A percentile compares a stretch with the other conserved stretches of the same genome.
Conservation (phyloP, 2,113 vertebrate species). For the Sciurus niger region DNA sequence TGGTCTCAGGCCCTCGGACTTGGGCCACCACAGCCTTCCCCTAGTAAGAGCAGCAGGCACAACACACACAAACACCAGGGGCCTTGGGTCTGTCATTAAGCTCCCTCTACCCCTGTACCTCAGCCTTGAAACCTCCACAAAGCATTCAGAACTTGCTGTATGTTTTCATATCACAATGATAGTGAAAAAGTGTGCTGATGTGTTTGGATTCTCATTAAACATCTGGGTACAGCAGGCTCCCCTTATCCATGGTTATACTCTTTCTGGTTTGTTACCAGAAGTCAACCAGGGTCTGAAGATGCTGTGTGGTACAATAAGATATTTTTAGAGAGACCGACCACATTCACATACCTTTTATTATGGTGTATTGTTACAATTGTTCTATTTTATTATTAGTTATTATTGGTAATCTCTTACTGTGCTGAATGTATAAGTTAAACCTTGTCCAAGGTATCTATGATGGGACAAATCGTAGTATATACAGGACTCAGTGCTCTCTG, state of each 20-base stretch:
- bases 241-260: background rate
- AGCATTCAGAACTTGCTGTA: background rate
- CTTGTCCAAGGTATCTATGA: background rate
- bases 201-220: background rate
- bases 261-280: background rate
- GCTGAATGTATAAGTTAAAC: background rate
- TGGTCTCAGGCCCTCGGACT: background rate
- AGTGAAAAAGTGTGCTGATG: background rate
- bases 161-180: background rate
- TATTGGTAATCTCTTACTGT: background rate
- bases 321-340: background rate
- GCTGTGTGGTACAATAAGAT: too few species aligned
- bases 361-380: background rate
- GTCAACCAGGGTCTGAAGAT: background rate
- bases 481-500: background rate
- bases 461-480: background rate
- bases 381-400: background rate
- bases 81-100: background rate
- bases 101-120: background rate
- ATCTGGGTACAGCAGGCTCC: background rate
- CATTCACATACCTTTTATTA: background rate
- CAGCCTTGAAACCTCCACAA: background rate
- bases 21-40: rapidly evolving
- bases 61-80: rapidly evolving
- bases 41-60: background rate